Conservation (phyloP, 1,140 invertebrate species). For the Pseudomyrmex sp. region DNA sequence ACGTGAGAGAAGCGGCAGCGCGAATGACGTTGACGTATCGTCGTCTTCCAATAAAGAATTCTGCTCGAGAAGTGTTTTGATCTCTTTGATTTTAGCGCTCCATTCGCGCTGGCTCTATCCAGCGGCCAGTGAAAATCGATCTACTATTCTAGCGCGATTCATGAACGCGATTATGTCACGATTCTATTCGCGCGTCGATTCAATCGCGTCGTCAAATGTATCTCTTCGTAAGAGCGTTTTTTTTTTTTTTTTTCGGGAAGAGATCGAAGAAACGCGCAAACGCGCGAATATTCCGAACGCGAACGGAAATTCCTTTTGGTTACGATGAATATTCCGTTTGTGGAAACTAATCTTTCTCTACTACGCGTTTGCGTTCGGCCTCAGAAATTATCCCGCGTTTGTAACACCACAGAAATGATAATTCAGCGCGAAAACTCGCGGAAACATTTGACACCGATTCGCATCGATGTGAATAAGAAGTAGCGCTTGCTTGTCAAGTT, state of each 20-base stretch:
- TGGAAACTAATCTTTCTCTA: conserved; percentile 27
- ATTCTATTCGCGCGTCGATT: neutral
- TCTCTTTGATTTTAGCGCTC: conserved; percentile 24
- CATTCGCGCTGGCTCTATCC: too few relatives aligned
- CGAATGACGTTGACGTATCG: conserved; percentile 35
- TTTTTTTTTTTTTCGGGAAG: too few relatives aligned
- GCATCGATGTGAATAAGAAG: conserved; percentile 43
- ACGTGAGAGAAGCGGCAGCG: conserved; percentile 12
- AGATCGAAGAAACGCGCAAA: too few relatives aligned
- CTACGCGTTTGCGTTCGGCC: neutral
- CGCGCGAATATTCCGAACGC: neutral
- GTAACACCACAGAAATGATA: conserved; percentile 49
- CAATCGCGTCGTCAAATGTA: neutral
- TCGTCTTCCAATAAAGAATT: conserved; percentile 9
- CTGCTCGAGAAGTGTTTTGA: conserved; percentile 35
- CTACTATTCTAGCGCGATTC: conserved; percentile 7
- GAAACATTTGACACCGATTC: conserved; percentile 46
- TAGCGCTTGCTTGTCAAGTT: conserved; percentile 31
- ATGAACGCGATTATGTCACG: conserved; percentile 11
- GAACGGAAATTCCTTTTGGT: neutral
- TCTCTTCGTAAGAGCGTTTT: neutral
- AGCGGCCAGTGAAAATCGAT: conserved; percentile 2
- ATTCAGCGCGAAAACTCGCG: conserved; percentile 39
- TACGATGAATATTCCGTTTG: neutral
- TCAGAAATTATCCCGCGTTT: conserved; percentile 22